Conservation (phyloP, 2,888 invertebrate species). For the Synergus gifuensis region DNA sequence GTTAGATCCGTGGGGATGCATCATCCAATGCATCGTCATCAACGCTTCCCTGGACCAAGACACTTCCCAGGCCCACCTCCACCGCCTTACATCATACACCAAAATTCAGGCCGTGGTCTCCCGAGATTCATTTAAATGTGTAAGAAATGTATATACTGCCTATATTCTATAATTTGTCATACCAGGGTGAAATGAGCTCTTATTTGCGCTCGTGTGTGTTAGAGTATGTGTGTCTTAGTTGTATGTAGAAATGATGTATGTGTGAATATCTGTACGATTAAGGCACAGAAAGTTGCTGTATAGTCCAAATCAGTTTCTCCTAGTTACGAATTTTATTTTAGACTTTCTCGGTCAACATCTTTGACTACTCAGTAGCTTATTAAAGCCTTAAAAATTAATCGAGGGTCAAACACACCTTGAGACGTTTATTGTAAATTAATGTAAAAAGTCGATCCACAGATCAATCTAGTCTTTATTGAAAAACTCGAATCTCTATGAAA, state of each 20-base stretch:
- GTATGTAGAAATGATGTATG: constrained; percentile 18
- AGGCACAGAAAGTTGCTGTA: constrained; percentile 15
- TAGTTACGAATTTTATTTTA: constrained; percentile 10
- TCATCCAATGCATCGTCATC: constrained; percentile 70
- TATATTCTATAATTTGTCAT: constrained; percentile 52
- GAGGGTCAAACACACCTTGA: constrained; percentile 18
- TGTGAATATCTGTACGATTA: constrained; percentile 24
- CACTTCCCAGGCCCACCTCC: constrained; percentile 71
- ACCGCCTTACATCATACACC: constrained; percentile 73
- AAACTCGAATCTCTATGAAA: constrained; percentile 37
- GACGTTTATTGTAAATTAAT: constrained; percentile 32
- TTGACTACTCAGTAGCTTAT: constrained; percentile 7
- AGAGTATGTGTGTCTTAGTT: not conserved
- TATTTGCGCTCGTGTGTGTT: constrained; percentile 3
- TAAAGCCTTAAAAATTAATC: constrained; percentile 16
- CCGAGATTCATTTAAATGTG: constrained; percentile 73
- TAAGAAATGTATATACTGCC: constrained; percentile 59
- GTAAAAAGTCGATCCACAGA: constrained; percentile 33
- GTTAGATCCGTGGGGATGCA: constrained; percentile 68
- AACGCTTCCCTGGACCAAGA: constrained; percentile 67
- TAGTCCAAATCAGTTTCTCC: constrained; percentile 8
- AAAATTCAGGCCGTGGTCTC: constrained; percentile 72
- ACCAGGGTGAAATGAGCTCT: constrained; percentile 46
- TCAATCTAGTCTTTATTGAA: constrained; percentile 33
- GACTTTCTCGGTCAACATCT: not conserved